These are phyloP conservation scores for Coturnix japonica DNA, from an alignment of 2,113 vertebrate species.

Conservation along the genomic window DNA sequence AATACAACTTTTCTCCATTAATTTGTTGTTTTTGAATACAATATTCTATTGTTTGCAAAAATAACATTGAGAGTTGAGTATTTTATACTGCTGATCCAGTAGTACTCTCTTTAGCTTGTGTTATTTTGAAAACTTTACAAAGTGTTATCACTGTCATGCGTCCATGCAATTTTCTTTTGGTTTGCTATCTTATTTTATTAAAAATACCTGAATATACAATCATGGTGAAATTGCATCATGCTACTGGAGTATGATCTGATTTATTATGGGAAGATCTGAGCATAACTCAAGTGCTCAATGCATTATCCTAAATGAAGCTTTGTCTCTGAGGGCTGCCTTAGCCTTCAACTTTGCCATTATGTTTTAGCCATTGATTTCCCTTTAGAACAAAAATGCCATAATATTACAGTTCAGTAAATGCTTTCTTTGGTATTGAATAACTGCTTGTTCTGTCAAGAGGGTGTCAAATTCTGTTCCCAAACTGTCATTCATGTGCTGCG, in stretches of 20 bases:
- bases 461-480: slow-evolving; percentile 9
- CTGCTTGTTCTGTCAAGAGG: slow-evolving; percentile 1
- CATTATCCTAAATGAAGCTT: slow-evolving; percentile 39
- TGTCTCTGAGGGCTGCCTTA: slow-evolving; percentile 10
- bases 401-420: slow-evolving; percentile 15
- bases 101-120: neutral
- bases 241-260: slow-evolving; percentile 1
- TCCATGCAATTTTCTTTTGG: neutral
- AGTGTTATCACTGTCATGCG: neutral
- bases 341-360: neutral
- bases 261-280: slow-evolving; percentile 33
- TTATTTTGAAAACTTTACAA: neutral
- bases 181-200: neutral
- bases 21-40: neutral
- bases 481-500: neutral
- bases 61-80: neutral
- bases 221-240: neutral
- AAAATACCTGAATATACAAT: neutral
- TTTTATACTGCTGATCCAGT: neutral
- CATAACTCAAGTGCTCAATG: neutral
- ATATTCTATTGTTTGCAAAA: neutral
- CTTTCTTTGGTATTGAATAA: slow-evolving; percentile 44
- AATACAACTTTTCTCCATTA: neutral
- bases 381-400: slow-evolving; percentile 15
- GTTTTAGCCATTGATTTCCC: slow-evolving; percentile 54